A percentile compares a stretch with the other conserved stretches of the same genome.
These are phyloP conservation scores for Tragelaphus oryx DNA, from an alignment of 2,797 vertebrate genomes.

Conservation along the genomic window DNA sequence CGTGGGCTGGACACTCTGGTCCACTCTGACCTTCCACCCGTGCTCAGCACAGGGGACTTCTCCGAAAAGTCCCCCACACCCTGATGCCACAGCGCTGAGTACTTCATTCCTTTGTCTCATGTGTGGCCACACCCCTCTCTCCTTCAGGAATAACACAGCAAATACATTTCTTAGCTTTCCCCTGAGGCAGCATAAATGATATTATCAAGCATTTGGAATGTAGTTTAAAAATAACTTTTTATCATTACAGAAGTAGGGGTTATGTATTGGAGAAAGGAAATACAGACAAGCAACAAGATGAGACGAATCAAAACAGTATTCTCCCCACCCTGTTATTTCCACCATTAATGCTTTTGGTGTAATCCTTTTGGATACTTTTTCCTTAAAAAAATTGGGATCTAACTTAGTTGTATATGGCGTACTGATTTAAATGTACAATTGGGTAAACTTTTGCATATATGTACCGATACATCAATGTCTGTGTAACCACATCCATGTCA, in stretches of 20 bases:
- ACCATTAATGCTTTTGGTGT: neutral
- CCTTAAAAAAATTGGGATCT: neutral
- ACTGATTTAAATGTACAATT: constrained; percentile 20
- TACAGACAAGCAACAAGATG: neutral
- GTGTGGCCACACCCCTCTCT: neutral
- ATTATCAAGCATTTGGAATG: constrained; percentile 4
- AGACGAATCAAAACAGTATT: constrained; percentile 6
- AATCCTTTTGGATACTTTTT: neutral
- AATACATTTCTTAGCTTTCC: constrained; percentile 19
- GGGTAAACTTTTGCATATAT: neutral
- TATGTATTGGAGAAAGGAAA: constrained; percentile 14
- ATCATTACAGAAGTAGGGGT: neutral
- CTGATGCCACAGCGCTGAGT: neutral
- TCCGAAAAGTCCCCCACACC: constrained; percentile 9
- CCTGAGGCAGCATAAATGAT: constrained; percentile 20
- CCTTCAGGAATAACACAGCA: neutral
- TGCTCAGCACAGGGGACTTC: neutral
- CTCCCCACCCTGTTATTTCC: neutral
- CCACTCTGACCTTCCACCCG: neutral
- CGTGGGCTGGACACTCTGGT: neutral
- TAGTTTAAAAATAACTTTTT: constrained; percentile 24
- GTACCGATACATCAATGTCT: neutral
- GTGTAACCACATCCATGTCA: neutral
- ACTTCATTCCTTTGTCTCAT: constrained; percentile 21
- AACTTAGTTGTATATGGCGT: neutral